Conservation (phyloP, 2,113 vertebrate genomes). For the Craseonycteris thonglongyai region DNA sequence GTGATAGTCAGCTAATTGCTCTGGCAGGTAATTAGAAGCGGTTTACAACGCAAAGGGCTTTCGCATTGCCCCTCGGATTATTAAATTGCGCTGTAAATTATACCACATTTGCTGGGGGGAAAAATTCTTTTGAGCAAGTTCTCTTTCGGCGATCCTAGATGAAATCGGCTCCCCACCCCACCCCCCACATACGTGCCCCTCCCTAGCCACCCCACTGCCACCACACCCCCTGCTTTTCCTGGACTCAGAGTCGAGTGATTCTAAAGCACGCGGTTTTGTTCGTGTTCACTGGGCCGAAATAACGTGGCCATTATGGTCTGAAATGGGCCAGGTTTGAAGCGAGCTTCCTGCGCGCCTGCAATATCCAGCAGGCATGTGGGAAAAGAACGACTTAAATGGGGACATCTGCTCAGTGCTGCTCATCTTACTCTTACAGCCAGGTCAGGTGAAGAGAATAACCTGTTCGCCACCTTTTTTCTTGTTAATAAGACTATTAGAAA, state of each 20-base stretch:
- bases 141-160: slow-evolving; percentile 77
- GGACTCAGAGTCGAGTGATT: slow-evolving; percentile 84
- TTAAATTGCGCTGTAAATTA: slow-evolving; percentile 90
- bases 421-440: slow-evolving; percentile 88
- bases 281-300: slow-evolving; percentile 97
- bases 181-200: slow-evolving; percentile 2
- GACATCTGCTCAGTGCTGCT: slow-evolving; percentile 97
- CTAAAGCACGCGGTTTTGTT: slow-evolving; percentile 98
- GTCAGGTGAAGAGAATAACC: slow-evolving; percentile 88
- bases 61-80: slow-evolving; percentile 86
- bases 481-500: slow-evolving; percentile 74
- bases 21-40: slow-evolving; percentile 92
- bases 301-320: slow-evolving; percentile 97
- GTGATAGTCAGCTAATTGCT: slow-evolving; percentile 95
- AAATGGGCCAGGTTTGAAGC: slow-evolving; percentile 97
- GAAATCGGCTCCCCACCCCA: slow-evolving; percentile 47
- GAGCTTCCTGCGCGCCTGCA: slow-evolving; percentile 93
- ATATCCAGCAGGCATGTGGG: slow-evolving; percentile 92
- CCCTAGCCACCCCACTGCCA: slow-evolving; percentile 61
- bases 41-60: slow-evolving; percentile 84
- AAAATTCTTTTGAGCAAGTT: slow-evolving; percentile 83
- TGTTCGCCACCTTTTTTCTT: slow-evolving; percentile 82
- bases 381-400: slow-evolving; percentile 93
- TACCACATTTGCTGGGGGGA: slow-evolving; percentile 84
- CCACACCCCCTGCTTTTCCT: slow-evolving; percentile 78